Evolutionary conservation across 2,888 invertebrate genomes (phyloP).

Genomic region (Lagria hirta): DNA sequence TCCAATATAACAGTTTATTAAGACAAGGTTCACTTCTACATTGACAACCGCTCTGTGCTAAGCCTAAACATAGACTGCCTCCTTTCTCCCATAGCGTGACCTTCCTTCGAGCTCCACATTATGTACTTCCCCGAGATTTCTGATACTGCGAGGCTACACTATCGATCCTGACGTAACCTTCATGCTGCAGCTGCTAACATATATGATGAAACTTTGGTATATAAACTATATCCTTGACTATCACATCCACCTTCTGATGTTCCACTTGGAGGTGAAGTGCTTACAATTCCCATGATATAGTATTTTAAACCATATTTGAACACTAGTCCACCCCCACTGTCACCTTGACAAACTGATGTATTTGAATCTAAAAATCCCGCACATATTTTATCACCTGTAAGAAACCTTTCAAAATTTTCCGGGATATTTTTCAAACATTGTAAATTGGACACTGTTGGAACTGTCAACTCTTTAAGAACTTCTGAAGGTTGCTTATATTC

Average conservation of each 20-base stretch:
- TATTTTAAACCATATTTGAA: constrained; percentile 45
- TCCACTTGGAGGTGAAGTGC: constrained; percentile 45
- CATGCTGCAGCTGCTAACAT: no score
- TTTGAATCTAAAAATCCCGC: constrained; percentile 45
- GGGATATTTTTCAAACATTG: constrained; percentile 34
- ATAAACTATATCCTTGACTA: constrained; percentile 47
- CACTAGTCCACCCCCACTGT: constrained; percentile 56
- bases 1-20: no score
- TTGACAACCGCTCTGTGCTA: no score
- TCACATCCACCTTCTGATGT: constrained; percentile 37
- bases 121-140: no score
- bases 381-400: constrained; percentile 41
- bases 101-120: no score
- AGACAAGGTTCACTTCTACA: no score
- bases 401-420: constrained; percentile 27
- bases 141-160: no score
- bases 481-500: constrained; percentile 18
- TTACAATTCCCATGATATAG: constrained; percentile 55
- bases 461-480: constrained; percentile 33
- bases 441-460: constrained; percentile 33
- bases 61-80: no score
- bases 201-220: constrained; percentile 46
- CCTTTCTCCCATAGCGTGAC: no score
- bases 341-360: constrained; percentile 54
- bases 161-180: no score